Percentiles rank a stretch among this genome's conserved stretches.
Conservation (phyloP, 2,797 vertebrate species). For the Sylvia borin region DNA sequence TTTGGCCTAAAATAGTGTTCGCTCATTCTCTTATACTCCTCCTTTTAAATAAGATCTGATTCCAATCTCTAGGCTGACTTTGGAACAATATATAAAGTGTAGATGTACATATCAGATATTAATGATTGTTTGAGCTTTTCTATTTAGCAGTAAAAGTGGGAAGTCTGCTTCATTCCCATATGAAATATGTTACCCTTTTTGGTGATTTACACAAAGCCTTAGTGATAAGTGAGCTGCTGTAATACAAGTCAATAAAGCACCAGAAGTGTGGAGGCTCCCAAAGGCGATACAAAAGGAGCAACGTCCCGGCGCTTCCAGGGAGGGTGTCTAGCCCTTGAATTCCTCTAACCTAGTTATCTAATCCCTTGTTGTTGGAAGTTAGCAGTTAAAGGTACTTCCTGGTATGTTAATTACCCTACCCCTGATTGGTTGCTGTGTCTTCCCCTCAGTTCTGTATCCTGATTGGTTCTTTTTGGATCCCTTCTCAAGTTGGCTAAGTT, state of each 20-base stretch:
- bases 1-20: background rate
- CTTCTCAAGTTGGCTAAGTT: too few relatives aligned
- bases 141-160: background rate
- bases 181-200: background rate
- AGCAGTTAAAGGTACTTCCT: too few relatives aligned
- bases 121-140: background rate
- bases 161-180: background rate
- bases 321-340: too few relatives aligned
- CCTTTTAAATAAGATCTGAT: background rate
- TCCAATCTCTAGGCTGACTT: background rate
- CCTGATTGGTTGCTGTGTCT: too few relatives aligned
- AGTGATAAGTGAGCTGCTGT: background rate
- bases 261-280: background rate
- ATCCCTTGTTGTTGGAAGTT: too few relatives aligned
- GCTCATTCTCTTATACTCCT: background rate
- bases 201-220: background rate
- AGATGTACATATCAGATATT: background rate
- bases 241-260: background rate
- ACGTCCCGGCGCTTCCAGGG: too few relatives aligned
- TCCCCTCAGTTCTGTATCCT: too few relatives aligned
- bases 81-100: background rate
- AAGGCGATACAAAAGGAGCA: too few relatives aligned
- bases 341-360: too few relatives aligned
- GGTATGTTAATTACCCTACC: too few relatives aligned
- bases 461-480: too few relatives aligned